Conservation (phyloP, 2,888 invertebrate species). For the Eretmocerus hayati region DNA sequence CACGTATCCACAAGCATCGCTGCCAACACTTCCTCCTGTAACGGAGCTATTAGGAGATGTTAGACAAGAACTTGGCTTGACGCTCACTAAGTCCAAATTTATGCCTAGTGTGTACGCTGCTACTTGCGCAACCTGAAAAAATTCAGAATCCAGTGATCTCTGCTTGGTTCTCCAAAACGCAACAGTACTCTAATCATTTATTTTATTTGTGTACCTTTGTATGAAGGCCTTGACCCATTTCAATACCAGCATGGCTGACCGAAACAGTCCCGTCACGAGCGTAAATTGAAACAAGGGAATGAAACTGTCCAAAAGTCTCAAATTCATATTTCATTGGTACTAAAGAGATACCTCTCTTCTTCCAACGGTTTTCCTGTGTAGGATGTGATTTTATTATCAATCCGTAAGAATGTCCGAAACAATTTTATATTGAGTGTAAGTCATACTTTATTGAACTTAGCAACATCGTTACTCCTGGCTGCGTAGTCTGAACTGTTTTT, state of each 20-base stretch:
- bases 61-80: constrained; percentile 60
- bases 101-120: constrained; percentile 67
- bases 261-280: constrained; percentile 19
- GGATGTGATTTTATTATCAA: too few relatives aligned
- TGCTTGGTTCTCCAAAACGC: not conserved
- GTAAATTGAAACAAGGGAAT: constrained; percentile 15
- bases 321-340: constrained; percentile 12
- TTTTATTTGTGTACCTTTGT: constrained; percentile 12
- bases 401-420: not conserved
- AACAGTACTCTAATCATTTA: not conserved
- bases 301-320: not conserved
- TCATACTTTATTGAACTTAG: constrained; percentile 56
- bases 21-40: constrained; percentile 67
- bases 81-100: constrained; percentile 57
- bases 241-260: constrained; percentile 16
- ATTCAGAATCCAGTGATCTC: not conserved
- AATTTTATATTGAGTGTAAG: too few relatives aligned
- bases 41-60: constrained; percentile 60
- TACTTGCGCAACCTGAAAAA: constrained; percentile 62
- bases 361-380: constrained; percentile 72
- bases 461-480: constrained; percentile 50
- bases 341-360: constrained; percentile 60
- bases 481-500: constrained; percentile 54
- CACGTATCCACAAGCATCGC: constrained; percentile 56
- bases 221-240: constrained; percentile 22